phyloP scores from a whole-genome alignment of 2,113 vertebrate species.

The Sphyrna mokarran region DNA sequence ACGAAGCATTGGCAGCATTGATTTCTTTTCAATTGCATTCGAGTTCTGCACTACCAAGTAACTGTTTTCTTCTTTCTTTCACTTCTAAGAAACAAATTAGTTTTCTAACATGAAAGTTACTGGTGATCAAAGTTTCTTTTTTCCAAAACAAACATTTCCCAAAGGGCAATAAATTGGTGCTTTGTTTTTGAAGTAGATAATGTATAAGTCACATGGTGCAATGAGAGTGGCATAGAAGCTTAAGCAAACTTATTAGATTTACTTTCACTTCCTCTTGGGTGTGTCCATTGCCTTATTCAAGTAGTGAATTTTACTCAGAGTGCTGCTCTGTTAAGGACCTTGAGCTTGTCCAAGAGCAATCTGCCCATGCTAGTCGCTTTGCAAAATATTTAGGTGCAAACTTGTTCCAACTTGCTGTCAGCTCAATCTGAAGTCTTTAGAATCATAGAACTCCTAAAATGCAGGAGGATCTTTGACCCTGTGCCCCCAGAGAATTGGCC shows the following conservation, averaged over 20 bases:
- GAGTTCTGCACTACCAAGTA: background rate
- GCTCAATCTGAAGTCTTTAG: background rate
- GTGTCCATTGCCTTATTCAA: background rate
- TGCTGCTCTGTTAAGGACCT: background rate
- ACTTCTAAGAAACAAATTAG: background rate
- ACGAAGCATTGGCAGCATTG: background rate
- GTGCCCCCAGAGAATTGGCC: no score
- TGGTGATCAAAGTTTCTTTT: background rate
- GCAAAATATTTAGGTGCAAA: background rate
- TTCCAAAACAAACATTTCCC: background rate
- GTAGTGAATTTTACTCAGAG: background rate
- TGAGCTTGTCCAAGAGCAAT: background rate
- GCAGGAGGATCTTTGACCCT: no score
- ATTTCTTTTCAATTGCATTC: background rate
- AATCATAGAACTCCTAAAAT: no score
- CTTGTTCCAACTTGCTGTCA: background rate
- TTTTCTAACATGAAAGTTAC: background rate
- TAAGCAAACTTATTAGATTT: background rate
- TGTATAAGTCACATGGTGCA: background rate
- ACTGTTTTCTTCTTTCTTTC: background rate
- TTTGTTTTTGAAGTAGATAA: background rate
- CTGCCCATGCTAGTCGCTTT: background rate
- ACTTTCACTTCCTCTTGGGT: background rate
- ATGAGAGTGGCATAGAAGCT: background rate
- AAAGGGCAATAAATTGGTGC: background rate